phyloP scores from a whole-genome alignment of 2,888 invertebrate genomes.

The Trissolcus japonicus region DNA sequence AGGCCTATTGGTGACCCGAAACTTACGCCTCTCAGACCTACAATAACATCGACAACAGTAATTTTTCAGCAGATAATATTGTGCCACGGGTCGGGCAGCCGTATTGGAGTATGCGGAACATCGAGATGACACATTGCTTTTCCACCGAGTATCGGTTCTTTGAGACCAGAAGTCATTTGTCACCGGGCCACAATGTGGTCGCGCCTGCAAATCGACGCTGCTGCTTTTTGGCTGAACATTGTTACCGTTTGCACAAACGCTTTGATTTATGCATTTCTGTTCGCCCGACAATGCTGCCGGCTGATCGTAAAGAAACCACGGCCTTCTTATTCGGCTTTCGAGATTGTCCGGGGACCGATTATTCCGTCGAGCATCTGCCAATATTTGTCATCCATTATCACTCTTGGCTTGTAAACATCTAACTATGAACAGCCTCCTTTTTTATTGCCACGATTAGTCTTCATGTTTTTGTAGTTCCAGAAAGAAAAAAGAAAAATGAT shows the following conservation, averaged over 20 bases:
- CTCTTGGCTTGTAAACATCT: slow-evolving; percentile 67
- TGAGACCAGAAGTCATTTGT: slow-evolving; percentile 70
- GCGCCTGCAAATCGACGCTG: slow-evolving; percentile 64
- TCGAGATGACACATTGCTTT: slow-evolving; percentile 62
- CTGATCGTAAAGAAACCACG: slow-evolving; percentile 62
- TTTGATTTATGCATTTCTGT: slow-evolving; percentile 74
- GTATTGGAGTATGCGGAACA: slow-evolving; percentile 54
- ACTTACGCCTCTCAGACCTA: slow-evolving; percentile 25
- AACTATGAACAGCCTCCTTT: slow-evolving; percentile 67
- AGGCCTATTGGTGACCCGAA: not conserved
- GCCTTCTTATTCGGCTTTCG: slow-evolving; percentile 63
- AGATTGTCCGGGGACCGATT: slow-evolving; percentile 54
- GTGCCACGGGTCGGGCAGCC: slow-evolving; percentile 11
- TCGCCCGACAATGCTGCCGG: slow-evolving; percentile 64
- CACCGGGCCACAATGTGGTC: slow-evolving; percentile 74
- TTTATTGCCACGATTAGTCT: slow-evolving; percentile 23
- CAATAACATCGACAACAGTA: slow-evolving; percentile 15
- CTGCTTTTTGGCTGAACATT: slow-evolving; percentile 64
- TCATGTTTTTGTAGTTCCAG: slow-evolving; percentile 25
- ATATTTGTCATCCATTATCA: slow-evolving; percentile 76
- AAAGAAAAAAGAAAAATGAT: too few species aligned
- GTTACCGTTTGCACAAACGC: slow-evolving; percentile 66
- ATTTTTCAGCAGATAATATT: slow-evolving; percentile 29
- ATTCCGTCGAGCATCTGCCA: slow-evolving; percentile 73
- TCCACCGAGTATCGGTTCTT: slow-evolving; percentile 50